These are phyloP conservation scores for Hyppa rectilinea DNA, from an alignment of 2,888 invertebrate genomes.

Conservation along the genomic window DNA sequence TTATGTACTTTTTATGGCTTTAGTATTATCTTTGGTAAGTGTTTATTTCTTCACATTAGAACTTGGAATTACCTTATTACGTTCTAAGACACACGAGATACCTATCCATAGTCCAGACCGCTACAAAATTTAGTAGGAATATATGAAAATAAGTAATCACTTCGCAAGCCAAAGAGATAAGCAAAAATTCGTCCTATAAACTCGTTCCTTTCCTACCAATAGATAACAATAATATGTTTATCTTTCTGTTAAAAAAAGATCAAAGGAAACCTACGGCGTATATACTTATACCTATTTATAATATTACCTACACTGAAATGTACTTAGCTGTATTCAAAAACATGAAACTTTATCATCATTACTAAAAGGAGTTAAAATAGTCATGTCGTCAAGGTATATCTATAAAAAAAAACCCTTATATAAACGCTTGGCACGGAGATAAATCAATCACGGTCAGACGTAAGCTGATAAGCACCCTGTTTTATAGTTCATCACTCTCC, in stretches of 20 bases:
- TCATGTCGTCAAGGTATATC: slow-evolving; percentile 48
- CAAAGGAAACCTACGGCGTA: slow-evolving; percentile 4
- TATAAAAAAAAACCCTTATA: slow-evolving; percentile 71
- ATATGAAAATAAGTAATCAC: background rate
- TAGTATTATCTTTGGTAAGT: slow-evolving; percentile 14
- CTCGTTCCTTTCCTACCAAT: no score
- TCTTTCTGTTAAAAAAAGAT: slow-evolving; percentile 10
- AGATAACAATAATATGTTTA: background rate
- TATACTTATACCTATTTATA: background rate
- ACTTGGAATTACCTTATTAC: no score
- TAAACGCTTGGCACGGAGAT: slow-evolving; percentile 77
- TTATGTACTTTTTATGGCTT: slow-evolving; percentile 22
- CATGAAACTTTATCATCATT: slow-evolving; percentile 19
- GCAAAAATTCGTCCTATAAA: background rate
- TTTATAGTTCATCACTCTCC: slow-evolving; percentile 75
- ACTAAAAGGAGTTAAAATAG: slow-evolving; percentile 46
- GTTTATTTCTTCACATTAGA: background rate
- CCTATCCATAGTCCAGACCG: background rate
- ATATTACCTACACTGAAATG: slow-evolving; percentile 1
- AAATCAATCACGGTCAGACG: slow-evolving; percentile 85
- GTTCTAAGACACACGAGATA: background rate
- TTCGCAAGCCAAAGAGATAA: background rate
- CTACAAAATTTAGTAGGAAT: background rate
- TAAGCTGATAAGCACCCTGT: slow-evolving; percentile 77
- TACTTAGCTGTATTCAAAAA: background rate